Conservation (phyloP, 2,797 vertebrate species). For the Lithobates sylvaticus region DNA sequence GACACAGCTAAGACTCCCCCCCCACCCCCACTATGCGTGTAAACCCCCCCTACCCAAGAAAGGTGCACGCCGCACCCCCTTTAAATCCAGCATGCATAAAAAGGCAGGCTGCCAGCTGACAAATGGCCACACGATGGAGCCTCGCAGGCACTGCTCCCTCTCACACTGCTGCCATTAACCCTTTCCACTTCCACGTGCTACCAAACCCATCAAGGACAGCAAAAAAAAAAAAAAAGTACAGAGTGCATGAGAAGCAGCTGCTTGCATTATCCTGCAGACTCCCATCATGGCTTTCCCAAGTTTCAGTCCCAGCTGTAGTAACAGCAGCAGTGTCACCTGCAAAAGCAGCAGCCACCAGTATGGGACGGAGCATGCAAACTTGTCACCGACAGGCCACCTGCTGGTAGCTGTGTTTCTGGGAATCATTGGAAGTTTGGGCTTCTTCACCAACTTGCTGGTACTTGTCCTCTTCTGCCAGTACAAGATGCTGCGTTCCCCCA, state of each 20-base stretch:
- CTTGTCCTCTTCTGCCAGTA: slow-evolving; percentile 81
- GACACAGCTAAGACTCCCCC: too few relatives aligned
- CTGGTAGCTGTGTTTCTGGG: slow-evolving; percentile 80
- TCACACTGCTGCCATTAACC: slow-evolving; percentile 52
- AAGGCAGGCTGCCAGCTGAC: slow-evolving; percentile 2
- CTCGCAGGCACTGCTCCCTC: slow-evolving; percentile 35
- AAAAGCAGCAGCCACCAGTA: slow-evolving; percentile 70
- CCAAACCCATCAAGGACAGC: neutral
- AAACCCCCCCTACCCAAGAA: neutral
- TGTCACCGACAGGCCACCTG: slow-evolving; percentile 79
- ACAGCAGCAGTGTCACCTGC: slow-evolving; percentile 71
- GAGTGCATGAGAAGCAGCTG: slow-evolving; percentile 19
- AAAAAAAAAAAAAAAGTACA: slow-evolving; percentile 16
- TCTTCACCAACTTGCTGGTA: slow-evolving; percentile 81
- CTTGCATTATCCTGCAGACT: slow-evolving; percentile 23
- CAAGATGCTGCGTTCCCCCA: slow-evolving; percentile 82
- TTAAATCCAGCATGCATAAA: slow-evolving; percentile 7
- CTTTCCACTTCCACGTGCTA: slow-evolving; percentile 21
- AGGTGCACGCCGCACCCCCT: slow-evolving; percentile 18
- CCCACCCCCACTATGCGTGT: too few relatives aligned
- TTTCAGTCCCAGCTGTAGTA: slow-evolving; percentile 76
- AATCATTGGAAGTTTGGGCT: slow-evolving; percentile 78
- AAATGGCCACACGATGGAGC: slow-evolving; percentile 62
- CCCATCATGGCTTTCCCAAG: slow-evolving; percentile 78
- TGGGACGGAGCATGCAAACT: slow-evolving; percentile 68